Conservation (phyloP, 2,888 invertebrate genomes). For the Leptopterna dolabrata region DNA sequence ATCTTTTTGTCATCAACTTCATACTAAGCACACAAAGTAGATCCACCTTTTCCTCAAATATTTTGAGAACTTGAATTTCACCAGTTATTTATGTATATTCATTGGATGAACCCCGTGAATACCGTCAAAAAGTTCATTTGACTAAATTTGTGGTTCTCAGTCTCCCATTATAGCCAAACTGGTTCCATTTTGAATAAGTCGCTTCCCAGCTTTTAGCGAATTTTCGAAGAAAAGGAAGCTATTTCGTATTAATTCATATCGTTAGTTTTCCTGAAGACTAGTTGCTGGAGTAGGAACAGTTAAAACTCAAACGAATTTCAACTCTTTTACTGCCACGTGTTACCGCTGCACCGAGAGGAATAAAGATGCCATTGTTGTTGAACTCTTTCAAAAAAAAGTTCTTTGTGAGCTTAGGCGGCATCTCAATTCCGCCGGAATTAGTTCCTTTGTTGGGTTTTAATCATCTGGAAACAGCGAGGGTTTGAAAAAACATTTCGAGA, state of each 20-base stretch:
- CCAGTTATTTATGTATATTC: too few species aligned
- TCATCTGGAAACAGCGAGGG: not conserved
- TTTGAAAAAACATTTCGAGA: not conserved
- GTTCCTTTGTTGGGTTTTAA: not conserved
- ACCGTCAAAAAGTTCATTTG: too few species aligned
- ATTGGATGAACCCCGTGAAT: too few species aligned
- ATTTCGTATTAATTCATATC: not conserved
- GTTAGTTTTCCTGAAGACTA: not conserved
- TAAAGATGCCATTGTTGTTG: not conserved
- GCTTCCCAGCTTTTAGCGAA: too few species aligned
- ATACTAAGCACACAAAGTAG: too few species aligned
- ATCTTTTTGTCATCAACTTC: too few species aligned
- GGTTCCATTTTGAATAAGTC: too few species aligned
- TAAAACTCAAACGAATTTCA: not conserved
- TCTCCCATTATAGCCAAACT: too few species aligned
- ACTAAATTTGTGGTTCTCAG: too few species aligned
- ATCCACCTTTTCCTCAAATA: too few species aligned
- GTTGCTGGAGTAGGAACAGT: not conserved
- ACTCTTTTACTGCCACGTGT: not conserved
- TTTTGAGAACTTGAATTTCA: too few species aligned
- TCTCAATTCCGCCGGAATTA: slow-evolving; percentile 3
- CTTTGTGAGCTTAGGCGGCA: not conserved
- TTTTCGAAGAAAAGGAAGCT: too few species aligned
- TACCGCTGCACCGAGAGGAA: not conserved
- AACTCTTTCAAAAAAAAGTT: not conserved